These are phyloP conservation scores for Stichodactyla mertensii DNA, from an alignment of 64 coral and sea anemone genomes.

Conservation along the genomic window DNA sequence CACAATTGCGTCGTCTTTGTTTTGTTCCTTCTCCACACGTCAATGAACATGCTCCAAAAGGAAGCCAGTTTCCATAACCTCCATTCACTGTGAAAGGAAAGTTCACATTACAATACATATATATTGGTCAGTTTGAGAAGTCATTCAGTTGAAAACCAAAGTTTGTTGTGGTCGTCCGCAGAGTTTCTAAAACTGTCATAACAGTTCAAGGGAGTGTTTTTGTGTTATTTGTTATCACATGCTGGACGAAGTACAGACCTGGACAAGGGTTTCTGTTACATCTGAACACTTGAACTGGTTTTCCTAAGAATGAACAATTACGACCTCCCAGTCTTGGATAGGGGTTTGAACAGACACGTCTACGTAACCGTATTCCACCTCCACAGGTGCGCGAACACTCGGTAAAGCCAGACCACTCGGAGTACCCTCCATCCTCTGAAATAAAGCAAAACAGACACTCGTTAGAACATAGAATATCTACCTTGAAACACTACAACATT, in stretches of 20 bases:
- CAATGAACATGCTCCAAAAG: constrained; percentile 54
- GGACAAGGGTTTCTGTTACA: constrained; percentile 69
- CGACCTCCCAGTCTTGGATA: constrained; percentile 51
- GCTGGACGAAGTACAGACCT: constrained; percentile 34
- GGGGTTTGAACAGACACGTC: constrained; percentile 57
- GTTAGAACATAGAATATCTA: no score
- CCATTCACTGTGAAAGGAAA: constrained; percentile 57
- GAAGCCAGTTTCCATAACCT: constrained; percentile 58
- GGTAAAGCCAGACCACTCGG: constrained; percentile 50
- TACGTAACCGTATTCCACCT: constrained; percentile 27
- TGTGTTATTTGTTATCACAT: no score
- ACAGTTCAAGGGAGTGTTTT: no score
- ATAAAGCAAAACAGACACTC: neutral
- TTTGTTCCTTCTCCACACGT: constrained; percentile 59
- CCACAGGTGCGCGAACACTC: constrained; percentile 61
- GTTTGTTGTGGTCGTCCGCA: no score
- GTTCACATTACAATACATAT: no score
- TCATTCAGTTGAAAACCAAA: no score
- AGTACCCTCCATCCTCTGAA: constrained; percentile 51
- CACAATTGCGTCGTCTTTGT: constrained; percentile 40
- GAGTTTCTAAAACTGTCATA: no score
- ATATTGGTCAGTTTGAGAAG: no score
- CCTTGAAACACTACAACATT: no score
- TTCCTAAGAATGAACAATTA: constrained; percentile 60
- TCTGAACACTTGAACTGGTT: constrained; percentile 30